Evolutionary conservation across 1,140 invertebrate species (phyloP).

Genomic region (Rhynchophorus ferrugineus): DNA sequence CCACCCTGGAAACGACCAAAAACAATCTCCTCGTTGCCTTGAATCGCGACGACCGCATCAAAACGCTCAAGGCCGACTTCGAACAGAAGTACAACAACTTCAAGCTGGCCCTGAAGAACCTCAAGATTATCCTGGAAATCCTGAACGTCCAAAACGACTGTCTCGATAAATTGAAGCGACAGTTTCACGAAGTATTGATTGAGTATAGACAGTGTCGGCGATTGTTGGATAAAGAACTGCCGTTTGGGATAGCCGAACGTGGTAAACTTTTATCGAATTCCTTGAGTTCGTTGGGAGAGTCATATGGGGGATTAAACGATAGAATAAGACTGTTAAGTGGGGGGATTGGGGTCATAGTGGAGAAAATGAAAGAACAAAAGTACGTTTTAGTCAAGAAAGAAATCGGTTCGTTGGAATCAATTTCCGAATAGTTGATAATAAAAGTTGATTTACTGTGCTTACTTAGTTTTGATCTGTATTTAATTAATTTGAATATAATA

Average conservation of each 20-base stretch:
- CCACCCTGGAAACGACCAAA: constrained; percentile 22
- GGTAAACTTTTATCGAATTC: constrained; percentile 25
- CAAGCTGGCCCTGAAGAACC: constrained; percentile 33
- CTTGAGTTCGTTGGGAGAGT: constrained; percentile 21
- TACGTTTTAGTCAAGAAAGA: constrained; percentile 11
- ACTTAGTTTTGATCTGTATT: too few relatives aligned
- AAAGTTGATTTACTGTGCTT: too few relatives aligned
- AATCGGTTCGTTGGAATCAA: background rate
- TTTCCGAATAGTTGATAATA: too few relatives aligned
- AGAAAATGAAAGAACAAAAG: constrained; percentile 7
- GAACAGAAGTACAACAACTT: constrained; percentile 29
- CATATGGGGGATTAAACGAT: constrained; percentile 11
- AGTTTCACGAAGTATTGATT: constrained; percentile 32
- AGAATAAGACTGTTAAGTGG: background rate
- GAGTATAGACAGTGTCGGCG: constrained; percentile 31
- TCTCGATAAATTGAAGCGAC: constrained; percentile 30
- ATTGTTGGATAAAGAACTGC: constrained; percentile 26
- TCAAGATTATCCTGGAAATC: constrained; percentile 34
- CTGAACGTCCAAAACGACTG: constrained; percentile 30
- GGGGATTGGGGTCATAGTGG: constrained; percentile 4
- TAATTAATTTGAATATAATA: too few relatives aligned
- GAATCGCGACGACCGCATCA: constrained; percentile 19
- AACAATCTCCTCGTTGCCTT: constrained; percentile 23
- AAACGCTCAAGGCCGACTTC: constrained; percentile 23
- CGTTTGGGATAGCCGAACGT: constrained; percentile 22